Evolutionary conservation across 2,797 vertebrate species (phyloP).

Genomic region (Micromesistius poutassou): DNA sequence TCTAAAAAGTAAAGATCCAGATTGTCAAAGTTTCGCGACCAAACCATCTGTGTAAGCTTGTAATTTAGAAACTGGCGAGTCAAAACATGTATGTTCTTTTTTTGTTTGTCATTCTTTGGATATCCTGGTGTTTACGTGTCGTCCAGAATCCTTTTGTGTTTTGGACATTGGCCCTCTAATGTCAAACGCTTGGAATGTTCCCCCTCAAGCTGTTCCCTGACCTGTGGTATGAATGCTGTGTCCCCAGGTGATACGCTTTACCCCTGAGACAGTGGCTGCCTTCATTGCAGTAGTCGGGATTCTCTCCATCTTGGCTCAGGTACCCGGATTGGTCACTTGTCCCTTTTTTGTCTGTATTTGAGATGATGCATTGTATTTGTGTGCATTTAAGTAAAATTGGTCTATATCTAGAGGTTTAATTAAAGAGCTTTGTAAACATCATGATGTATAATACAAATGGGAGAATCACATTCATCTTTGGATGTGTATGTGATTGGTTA

Average conservation of each 20-base stretch:
- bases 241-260: conserved; percentile 84
- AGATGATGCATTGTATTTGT: background rate
- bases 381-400: background rate
- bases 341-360: background rate
- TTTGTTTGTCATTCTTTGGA: no score
- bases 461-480: background rate
- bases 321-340: conserved; percentile 45
- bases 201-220: conserved; percentile 28
- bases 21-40: no score
- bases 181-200: background rate
- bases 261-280: conserved; percentile 86
- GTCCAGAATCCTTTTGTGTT: background rate
- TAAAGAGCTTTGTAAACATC: background rate
- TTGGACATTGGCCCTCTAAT: background rate
- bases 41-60: no score
- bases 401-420: background rate
- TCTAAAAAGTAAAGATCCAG: no score
- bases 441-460: background rate
- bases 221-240: conserved; percentile 15
- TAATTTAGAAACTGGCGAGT: background rate
- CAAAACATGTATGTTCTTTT: background rate
- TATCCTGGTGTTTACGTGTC: background rate
- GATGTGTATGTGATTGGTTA: background rate
- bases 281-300: conserved; percentile 91
- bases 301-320: conserved; percentile 90